Evolutionary conservation across 2,113 vertebrate species (phyloP).

Genomic region (Apodemus speciosus): DNA sequence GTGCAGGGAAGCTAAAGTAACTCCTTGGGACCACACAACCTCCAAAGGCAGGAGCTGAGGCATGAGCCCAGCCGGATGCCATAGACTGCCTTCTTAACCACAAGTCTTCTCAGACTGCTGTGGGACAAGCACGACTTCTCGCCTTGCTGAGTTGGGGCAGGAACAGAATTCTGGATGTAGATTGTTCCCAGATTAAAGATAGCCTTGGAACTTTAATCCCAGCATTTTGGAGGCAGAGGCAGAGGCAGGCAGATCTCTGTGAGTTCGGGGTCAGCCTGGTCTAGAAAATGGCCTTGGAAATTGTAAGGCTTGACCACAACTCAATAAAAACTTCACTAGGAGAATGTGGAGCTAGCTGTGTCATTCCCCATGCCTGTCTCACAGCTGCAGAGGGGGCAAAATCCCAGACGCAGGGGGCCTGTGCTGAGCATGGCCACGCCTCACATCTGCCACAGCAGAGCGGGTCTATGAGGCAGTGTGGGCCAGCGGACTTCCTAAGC

Average conservation of each 20-base stretch:
- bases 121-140: background rate
- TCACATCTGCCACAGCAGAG: background rate
- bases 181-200: conserved; percentile 6
- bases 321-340: background rate
- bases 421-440: background rate
- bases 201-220: background rate
- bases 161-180: background rate
- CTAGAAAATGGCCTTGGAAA: background rate
- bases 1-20: background rate
- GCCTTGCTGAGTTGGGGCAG: background rate
- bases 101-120: background rate
- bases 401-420: background rate
- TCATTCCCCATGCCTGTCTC: background rate
- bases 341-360: background rate
- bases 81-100: background rate
- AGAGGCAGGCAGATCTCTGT: background rate
- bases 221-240: background rate
- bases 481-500: background rate
- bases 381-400: background rate
- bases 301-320: background rate
- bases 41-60: background rate
- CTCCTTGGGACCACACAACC: background rate
- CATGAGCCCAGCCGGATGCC: background rate
- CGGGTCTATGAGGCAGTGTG: background rate
- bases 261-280: background rate